phyloP scores from a whole-genome alignment of 2,888 invertebrate genomes.

The Pachydiplax longipennis region DNA sequence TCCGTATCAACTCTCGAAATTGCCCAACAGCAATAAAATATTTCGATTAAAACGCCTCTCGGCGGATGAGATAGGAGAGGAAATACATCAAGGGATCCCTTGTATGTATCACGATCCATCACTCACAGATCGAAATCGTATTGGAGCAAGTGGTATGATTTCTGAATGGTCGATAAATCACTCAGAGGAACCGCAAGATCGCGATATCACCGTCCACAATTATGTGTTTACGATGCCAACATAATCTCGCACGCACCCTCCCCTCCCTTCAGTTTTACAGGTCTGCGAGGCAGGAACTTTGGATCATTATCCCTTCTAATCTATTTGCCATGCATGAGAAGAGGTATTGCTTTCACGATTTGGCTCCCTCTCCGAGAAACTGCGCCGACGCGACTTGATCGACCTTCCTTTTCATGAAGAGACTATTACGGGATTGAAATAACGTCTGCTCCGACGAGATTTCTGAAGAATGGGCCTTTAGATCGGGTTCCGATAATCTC shows the following conservation, averaged over 20 bases:
- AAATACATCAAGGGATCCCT: background rate
- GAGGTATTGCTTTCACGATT: constrained; percentile 19
- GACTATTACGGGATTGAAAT: background rate
- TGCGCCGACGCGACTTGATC: background rate
- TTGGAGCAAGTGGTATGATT: background rate
- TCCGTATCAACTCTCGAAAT: too few relatives aligned
- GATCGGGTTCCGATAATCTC: too few relatives aligned
- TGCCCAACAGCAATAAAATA: too few relatives aligned
- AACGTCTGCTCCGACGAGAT: background rate
- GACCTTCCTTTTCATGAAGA: constrained; percentile 21
- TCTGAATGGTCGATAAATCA: constrained; percentile 8
- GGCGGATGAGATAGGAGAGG: background rate
- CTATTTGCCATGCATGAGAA: constrained; percentile 23
- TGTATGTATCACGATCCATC: background rate
- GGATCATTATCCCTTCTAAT: background rate
- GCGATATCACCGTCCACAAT: background rate
- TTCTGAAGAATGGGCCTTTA: background rate
- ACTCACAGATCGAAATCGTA: background rate
- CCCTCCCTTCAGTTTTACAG: background rate
- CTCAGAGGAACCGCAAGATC: background rate
- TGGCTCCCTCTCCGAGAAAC: background rate
- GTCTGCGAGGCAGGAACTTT: background rate
- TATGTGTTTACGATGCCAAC: constrained; percentile 4
- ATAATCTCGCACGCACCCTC: background rate
- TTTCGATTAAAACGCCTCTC: background rate